Conservation (phyloP, 2,888 invertebrate genomes). For the Ormyrus rosae region DNA sequence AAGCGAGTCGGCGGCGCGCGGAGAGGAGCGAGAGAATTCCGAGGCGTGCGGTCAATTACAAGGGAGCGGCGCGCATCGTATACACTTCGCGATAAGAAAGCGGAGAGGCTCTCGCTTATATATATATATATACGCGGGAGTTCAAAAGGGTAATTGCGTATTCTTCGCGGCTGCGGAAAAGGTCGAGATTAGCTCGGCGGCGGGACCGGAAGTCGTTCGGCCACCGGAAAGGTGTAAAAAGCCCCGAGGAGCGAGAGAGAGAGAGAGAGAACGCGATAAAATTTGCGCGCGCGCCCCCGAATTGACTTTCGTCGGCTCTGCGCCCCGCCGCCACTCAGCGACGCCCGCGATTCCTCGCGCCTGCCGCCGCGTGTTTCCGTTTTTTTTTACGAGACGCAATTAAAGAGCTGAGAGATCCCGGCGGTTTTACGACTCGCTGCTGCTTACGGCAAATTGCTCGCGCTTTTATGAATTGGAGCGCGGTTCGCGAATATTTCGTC, state of each 20-base stretch:
- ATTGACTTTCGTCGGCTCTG: no score
- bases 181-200: constrained; percentile 29
- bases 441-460: no score
- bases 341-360: no score
- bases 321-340: no score
- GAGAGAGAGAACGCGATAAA: constrained; percentile 20
- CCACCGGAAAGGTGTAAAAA: constrained; percentile 47
- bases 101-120: not conserved
- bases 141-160: constrained; percentile 50
- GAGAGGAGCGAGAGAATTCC: constrained; percentile 5
- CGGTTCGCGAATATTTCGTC: no score
- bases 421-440: constrained; percentile 22
- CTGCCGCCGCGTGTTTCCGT: no score
- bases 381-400: no score
- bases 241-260: not conserved
- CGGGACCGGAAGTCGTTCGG: constrained; percentile 40
- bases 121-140: not conserved
- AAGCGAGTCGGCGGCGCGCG: not conserved
- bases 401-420: no score
- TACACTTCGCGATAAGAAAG: not conserved
- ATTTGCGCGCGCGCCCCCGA: not conserved
- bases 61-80: not conserved
- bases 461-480: no score
- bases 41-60: constrained; percentile 41
- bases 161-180: constrained; percentile 32